Evolutionary conservation across 2,797 vertebrate species (phyloP), one percentile per base, ranked within the genome.

Genomic region (Acipenser oxyrinchus): DNA sequence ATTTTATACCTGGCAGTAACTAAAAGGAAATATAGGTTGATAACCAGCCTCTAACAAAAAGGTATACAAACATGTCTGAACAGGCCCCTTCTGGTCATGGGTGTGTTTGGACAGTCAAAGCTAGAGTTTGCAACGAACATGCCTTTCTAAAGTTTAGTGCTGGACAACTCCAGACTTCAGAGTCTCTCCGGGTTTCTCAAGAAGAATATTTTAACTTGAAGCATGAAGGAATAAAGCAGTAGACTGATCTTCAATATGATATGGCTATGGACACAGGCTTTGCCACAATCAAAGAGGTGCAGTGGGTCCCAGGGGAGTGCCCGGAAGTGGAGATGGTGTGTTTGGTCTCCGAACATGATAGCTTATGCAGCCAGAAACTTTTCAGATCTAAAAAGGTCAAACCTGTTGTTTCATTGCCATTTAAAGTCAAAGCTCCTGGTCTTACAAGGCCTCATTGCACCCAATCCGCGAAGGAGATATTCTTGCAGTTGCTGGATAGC

Each of bases 231-330:
- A 7, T 23, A 10, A 23, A 66, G 65, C 49, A 50, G 48, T 15
- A 12, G 52, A 12, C 3, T 53, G 52, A 3, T 9, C 8, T 9
- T 53, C 55, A 58, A 1, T 58, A 71, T 61, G 86, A 58, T 55
- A 66, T 66, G 65, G 65, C 65, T 18, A 64, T 87, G 85, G 87
- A 84, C 75, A 76, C 78, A 18, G 75, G 75, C 23, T 70, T 80
- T 69, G 63, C 87, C 66, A 74, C 77, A 1, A 76, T 83, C 61
- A 74, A 58, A 63, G 81, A 84, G 77, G 81, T 79, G 12, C 59
- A 71, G 64, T 88, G 87, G 85, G 72, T 73, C 51, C 71, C 76
- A 61, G 81, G 86, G 72, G 86, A 87, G 76, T 84, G 84, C 79
- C 82, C 75, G 49, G 71, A 74, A 18, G 72, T 74, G 68, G 78